Conservation (phyloP, 2,888 invertebrate species). For the Mystacides longicornis region DNA sequence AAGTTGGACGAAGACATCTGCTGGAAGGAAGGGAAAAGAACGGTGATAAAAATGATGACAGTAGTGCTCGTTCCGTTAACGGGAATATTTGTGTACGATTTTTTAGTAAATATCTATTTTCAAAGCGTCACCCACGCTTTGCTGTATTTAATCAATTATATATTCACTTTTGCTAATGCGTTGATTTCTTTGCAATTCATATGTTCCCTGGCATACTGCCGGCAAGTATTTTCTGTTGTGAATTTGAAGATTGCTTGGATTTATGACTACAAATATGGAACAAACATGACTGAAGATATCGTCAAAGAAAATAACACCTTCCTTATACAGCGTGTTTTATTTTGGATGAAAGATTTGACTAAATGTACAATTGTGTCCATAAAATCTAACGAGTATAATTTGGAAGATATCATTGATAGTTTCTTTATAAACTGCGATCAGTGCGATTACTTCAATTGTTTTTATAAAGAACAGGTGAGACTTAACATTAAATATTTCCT, state of each 20-base stretch:
- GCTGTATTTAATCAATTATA: slow-evolving; percentile 8
- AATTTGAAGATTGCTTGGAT: not conserved
- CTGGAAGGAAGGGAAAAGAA: not conserved
- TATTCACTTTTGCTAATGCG: slow-evolving; percentile 7
- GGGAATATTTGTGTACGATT: not conserved
- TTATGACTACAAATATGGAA: not conserved
- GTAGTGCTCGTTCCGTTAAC: not conserved
- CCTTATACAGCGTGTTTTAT: not conserved
- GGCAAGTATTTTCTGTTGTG: not conserved
- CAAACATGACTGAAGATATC: not conserved
- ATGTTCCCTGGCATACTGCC: not conserved
- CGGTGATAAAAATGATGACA: not conserved
- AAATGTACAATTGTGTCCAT: not conserved
- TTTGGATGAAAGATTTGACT: not conserved
- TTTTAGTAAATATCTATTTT: not conserved
- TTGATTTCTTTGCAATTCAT: slow-evolving; percentile 7
- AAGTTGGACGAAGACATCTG: not conserved
- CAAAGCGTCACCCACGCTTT: not conserved
- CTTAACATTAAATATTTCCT: too few relatives aligned
- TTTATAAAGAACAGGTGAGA: slow-evolving; percentile 9
- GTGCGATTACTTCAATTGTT: slow-evolving; percentile 4
- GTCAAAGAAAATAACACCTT: not conserved
- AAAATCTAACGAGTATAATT: not conserved
- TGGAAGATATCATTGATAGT: slow-evolving; percentile 7
- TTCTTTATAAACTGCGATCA: slow-evolving; percentile 9